phyloP scores from a whole-genome alignment of 2,113 vertebrate genomes.

The Ploceus nigricollis region DNA sequence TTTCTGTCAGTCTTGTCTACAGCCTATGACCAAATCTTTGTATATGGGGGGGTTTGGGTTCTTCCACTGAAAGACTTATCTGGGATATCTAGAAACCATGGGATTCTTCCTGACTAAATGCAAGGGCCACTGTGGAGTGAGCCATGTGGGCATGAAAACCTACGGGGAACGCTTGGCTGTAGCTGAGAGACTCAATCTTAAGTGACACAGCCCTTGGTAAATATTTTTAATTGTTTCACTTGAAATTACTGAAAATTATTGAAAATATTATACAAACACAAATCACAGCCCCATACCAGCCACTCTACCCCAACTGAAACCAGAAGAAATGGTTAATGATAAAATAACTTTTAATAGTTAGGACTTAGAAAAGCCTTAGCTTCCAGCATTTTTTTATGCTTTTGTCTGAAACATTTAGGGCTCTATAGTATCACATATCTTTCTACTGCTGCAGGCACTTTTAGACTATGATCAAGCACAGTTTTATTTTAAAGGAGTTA shows the following conservation, averaged over 20 bases:
- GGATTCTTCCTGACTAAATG: not conserved
- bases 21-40: not conserved
- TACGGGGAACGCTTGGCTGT: not conserved
- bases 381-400: not conserved
- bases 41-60: not conserved
- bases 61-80: not conserved
- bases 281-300: not conserved
- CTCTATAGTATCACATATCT: not conserved
- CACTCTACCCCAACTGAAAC: not conserved
- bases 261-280: not conserved
- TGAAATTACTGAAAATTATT: not conserved
- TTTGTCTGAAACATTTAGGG: not conserved
- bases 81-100: not conserved
- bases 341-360: not conserved
- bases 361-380: not conserved
- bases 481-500: not conserved
- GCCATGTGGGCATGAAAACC: fast-evolving
- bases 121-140: not conserved
- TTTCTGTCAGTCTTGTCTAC: not conserved
- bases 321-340: not conserved
- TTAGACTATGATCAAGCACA: not conserved
- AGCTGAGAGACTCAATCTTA: not conserved
- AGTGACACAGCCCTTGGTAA: not conserved
- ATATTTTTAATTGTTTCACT: not conserved
- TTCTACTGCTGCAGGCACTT: not conserved